Conservation (phyloP, 2,113 vertebrate genomes). For the Amphilophus citrinellus region DNA sequence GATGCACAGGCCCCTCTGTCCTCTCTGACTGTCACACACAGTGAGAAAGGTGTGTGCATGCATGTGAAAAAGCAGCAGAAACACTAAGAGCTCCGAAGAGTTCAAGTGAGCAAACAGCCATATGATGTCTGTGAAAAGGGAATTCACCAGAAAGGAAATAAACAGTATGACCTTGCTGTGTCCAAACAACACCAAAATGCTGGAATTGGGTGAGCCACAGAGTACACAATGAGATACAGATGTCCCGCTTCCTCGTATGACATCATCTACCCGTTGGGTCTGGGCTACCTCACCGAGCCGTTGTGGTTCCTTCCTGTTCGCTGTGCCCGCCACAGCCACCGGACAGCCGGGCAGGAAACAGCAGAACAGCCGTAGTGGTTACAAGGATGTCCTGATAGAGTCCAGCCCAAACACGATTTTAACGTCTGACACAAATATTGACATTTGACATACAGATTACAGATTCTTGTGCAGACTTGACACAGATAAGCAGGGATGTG, state of each 20-base stretch:
- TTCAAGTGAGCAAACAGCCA: neutral
- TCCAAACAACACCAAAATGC: constrained; percentile 27
- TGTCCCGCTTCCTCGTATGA: constrained; percentile 77
- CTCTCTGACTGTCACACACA: constrained; percentile 36
- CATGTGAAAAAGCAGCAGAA: neutral
- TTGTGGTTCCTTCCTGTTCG: constrained; percentile 74
- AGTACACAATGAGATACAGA: constrained; percentile 68
- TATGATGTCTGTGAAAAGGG: neutral
- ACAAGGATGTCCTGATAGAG: constrained; percentile 63
- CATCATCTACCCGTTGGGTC: constrained; percentile 73
- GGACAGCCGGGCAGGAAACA: constrained; percentile 70
- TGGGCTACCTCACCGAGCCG: constrained; percentile 45
- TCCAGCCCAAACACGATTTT: neutral
- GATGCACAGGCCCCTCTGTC: constrained; percentile 31
- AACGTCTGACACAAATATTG: neutral
- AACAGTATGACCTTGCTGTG: constrained; percentile 54
- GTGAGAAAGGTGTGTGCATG: constrained; percentile 23
- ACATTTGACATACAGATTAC: neutral
- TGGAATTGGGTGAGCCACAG: constrained; percentile 43
- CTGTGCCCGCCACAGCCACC: constrained; percentile 41
- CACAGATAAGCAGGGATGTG: neutral
- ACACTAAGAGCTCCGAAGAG: neutral
- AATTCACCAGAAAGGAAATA: constrained; percentile 41
- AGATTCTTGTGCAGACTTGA: neutral
- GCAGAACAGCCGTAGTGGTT: constrained; percentile 44